These are phyloP conservation scores for Prionace glauca DNA, from an alignment of 2,797 vertebrate species.

Conservation along the genomic window DNA sequence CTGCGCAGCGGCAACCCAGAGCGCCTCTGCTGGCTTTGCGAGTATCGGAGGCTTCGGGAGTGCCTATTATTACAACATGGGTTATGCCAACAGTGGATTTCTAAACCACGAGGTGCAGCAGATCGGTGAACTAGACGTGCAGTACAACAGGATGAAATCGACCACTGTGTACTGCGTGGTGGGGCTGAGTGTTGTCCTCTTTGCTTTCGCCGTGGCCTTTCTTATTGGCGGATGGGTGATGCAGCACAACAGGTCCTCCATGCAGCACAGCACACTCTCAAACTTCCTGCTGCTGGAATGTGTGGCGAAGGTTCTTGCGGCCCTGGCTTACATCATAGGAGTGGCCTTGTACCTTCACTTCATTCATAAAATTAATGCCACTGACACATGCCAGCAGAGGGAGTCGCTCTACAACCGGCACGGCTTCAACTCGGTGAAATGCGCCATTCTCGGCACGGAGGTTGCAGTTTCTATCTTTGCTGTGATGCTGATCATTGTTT, in stretches of 20 bases:
- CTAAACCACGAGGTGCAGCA: conserved; percentile 40
- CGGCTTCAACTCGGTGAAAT: conserved; percentile 41
- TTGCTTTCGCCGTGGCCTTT: conserved; percentile 39
- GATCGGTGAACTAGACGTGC: conserved; percentile 38
- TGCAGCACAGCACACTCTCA: neutral
- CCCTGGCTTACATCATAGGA: conserved; percentile 39
- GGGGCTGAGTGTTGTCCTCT: conserved; percentile 40
- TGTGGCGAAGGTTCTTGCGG: conserved; percentile 33
- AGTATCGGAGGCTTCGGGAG: conserved; percentile 42
- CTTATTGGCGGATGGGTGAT: conserved; percentile 34
- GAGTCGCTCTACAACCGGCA: conserved; percentile 40
- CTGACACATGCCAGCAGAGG: conserved; percentile 40
- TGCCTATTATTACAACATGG: conserved; percentile 39
- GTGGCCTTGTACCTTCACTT: conserved; percentile 41
- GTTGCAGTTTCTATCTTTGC: conserved; percentile 40
- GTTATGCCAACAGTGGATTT: conserved; percentile 44
- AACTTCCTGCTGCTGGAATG: conserved; percentile 38
- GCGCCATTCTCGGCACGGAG: conserved; percentile 41
- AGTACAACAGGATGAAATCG: conserved; percentile 41
- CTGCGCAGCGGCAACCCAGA: conserved; percentile 40
- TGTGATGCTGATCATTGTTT: conserved; percentile 36
- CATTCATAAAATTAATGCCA: conserved; percentile 39
- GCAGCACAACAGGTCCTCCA: neutral
- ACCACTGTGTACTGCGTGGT: conserved; percentile 41
- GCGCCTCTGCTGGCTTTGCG: conserved; percentile 42